Evolutionary conservation across 2,113 vertebrate genomes (phyloP).

Genomic region (Syngnathus scovelli): DNA sequence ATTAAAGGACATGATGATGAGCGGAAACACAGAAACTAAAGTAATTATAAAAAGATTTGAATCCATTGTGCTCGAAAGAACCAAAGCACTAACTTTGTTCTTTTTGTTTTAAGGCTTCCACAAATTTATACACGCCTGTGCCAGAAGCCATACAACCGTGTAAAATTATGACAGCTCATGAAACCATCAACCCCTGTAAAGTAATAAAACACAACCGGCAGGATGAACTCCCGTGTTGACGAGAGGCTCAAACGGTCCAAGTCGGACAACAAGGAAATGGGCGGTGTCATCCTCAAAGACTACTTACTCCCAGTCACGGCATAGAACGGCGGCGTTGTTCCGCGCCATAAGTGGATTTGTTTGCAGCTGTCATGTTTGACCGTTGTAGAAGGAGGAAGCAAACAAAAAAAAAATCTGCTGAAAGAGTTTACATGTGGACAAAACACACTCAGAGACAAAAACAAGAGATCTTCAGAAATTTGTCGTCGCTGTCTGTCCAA

Average conservation of each 20-base stretch:
- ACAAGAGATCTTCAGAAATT: background rate
- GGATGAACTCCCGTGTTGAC: background rate
- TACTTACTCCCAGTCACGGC: background rate
- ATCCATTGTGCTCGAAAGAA: background rate
- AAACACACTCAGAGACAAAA: background rate
- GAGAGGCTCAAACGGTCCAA: background rate
- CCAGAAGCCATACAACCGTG: slow-evolving; percentile 37
- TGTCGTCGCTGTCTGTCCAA: background rate
- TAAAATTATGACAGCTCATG: background rate
- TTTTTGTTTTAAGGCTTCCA: background rate
- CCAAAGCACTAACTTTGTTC: background rate
- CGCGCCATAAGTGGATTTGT: background rate
- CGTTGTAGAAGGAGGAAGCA: background rate
- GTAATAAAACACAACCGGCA: background rate
- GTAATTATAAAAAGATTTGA: slow-evolving; percentile 3
- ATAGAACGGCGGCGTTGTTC: background rate
- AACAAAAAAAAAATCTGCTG: background rate
- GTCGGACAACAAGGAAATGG: background rate
- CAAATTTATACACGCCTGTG: slow-evolving; percentile 29
- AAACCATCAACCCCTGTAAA: background rate
- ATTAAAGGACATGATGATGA: slow-evolving; percentile 59
- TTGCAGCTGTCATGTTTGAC: background rate
- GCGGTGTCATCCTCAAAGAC: background rate
- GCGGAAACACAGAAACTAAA: slow-evolving; percentile 34
- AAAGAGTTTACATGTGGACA: background rate